phyloP scores from a whole-genome alignment of 2,888 invertebrate species.

The Agrypnus murinus region DNA sequence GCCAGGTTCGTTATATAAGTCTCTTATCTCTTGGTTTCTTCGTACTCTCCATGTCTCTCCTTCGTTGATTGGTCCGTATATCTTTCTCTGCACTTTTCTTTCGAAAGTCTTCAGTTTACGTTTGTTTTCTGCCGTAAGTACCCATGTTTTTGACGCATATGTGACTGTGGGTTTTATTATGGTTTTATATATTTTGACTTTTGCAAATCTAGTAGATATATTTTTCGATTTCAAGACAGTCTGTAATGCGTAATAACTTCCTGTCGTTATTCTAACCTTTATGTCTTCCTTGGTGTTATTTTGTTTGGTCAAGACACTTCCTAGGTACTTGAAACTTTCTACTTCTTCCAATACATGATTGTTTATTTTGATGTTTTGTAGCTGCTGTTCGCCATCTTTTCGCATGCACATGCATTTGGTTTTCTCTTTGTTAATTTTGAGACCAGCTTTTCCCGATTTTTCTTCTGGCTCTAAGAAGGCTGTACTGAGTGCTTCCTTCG shows the following conservation, averaged over 20 bases:
- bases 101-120: background rate
- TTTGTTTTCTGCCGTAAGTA: background rate
- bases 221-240: background rate
- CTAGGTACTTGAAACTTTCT: constrained; percentile 4
- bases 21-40: too few relatives aligned
- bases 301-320: constrained; percentile 7
- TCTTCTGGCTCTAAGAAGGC: constrained; percentile 13
- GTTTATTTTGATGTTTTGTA: background rate
- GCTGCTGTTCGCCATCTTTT: constrained; percentile 1
- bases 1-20: background rate
- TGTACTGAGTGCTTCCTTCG: background rate
- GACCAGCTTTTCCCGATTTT: background rate
- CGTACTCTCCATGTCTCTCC: too few relatives aligned
- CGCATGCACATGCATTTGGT: constrained; percentile 8
- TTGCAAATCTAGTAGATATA: constrained; percentile 2
- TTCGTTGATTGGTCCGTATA: constrained; percentile 8
- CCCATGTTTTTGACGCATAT: constrained; percentile 3
- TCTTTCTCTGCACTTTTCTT: constrained; percentile 3
- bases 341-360: constrained; percentile 7
- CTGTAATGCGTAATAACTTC: background rate
- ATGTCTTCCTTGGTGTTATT: constrained; percentile 6
- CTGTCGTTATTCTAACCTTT: background rate
- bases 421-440: background rate
- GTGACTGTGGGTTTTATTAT: background rate
- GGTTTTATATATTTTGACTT: constrained; percentile 13